phyloP scores from a whole-genome alignment of 2,113 vertebrate genomes.

The Ploceus nigricollis region DNA sequence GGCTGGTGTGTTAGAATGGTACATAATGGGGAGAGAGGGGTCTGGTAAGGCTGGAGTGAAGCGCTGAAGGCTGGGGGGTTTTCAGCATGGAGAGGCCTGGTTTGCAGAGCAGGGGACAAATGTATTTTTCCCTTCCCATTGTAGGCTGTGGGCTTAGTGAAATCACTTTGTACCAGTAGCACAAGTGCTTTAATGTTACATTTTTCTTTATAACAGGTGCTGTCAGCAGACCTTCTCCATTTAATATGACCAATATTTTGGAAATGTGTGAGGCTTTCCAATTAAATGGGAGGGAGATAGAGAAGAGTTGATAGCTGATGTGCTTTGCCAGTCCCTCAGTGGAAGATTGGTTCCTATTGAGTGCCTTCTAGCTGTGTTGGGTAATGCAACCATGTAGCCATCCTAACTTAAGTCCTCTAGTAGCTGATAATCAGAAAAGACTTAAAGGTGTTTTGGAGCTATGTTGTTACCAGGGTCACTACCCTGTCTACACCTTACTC shows the following conservation, averaged over 20 bases:
- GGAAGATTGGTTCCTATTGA: neutral
- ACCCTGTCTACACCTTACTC: neutral
- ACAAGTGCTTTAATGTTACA: neutral
- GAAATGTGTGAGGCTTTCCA: neutral
- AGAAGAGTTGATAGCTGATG: neutral
- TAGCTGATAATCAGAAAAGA: neutral
- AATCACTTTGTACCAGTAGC: neutral
- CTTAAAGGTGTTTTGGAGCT: neutral
- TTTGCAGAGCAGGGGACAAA: neutral
- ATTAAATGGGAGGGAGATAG: neutral
- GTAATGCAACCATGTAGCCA: neutral
- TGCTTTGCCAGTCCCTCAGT: neutral
- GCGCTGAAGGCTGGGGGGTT: neutral
- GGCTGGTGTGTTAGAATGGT: neutral
- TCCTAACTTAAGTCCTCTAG: neutral
- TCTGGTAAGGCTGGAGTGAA: neutral
- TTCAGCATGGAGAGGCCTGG: neutral
- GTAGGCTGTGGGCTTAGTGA: neutral
- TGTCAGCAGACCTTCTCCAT: neutral
- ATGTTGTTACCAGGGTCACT: neutral
- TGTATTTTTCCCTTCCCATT: neutral
- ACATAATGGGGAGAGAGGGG: neutral
- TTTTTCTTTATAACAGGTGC: neutral
- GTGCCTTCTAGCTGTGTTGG: neutral
- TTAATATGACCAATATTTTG: neutral